Percentiles rank a stretch among this genome's conserved stretches.
Conservation (phyloP, 35 echinoderm and acorn worm genomes). For the Ophiothrix spiculata region DNA sequence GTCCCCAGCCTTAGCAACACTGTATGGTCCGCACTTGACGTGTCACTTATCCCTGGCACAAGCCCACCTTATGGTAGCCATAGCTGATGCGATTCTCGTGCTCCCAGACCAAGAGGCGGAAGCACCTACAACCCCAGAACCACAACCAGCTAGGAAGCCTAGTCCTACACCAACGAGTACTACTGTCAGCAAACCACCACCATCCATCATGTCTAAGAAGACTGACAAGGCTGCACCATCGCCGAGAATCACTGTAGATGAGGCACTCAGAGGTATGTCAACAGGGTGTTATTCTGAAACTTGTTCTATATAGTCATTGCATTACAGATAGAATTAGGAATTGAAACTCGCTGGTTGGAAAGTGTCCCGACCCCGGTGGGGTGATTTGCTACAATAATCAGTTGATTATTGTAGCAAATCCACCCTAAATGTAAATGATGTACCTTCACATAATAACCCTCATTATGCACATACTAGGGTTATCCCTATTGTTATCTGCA, state of each 20-base stretch:
- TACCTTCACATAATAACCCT: too few species aligned
- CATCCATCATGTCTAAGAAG: slow-evolving; percentile 65
- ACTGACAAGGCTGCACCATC: slow-evolving; percentile 51
- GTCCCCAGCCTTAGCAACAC: slow-evolving; percentile 79
- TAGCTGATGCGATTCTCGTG: slow-evolving; percentile 67
- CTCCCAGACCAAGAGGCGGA: slow-evolving; percentile 67
- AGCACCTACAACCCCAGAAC: neutral
- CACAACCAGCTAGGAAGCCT: neutral
- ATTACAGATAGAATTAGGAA: too few species aligned
- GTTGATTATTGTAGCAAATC: too few species aligned
- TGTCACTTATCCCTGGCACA: slow-evolving; percentile 94
- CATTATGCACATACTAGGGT: too few species aligned
- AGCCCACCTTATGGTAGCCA: slow-evolving; percentile 78
- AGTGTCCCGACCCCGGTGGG: too few species aligned
- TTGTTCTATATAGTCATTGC: too few species aligned
- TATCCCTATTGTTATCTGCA: too few species aligned
- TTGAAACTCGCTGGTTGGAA: too few species aligned
- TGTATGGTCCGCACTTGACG: slow-evolving; percentile 92
- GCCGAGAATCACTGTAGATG: slow-evolving; percentile 53
- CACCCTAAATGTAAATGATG: too few species aligned
- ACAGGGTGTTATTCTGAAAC: too few species aligned
- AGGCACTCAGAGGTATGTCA: slow-evolving; percentile 21
- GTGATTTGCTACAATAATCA: too few species aligned
- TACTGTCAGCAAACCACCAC: slow-evolving; percentile 51
- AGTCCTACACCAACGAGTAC: slow-evolving; percentile 36